Base-by-base conservation (phyloP, 2,797 vertebrate species). In the Philypnodon macrostomus region DNA sequence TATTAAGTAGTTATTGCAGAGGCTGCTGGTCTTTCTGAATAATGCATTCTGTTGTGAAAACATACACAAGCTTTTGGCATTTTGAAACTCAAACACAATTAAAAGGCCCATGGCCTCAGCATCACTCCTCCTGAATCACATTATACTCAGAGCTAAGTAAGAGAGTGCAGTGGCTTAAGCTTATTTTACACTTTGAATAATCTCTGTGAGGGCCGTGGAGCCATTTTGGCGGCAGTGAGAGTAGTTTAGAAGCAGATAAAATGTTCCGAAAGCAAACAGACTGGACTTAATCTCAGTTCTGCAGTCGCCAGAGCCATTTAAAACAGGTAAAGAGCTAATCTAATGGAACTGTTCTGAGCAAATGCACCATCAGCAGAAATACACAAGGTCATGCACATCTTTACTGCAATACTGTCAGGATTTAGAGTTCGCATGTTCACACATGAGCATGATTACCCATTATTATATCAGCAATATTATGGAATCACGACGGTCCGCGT, bases 181-280 rank as follows among this genome's bases (percentile, higher is more conserved):
- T 35, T 36, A 14, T 60, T 63, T 71, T 31, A 32, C 47, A 32
- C 0, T 2, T 44, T 13, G 59, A 62, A 50, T 38, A 23, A 57
- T 41, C 17, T 42, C 37, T 38, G 12, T 21, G 12, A 26, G 44
- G 21, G 34, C 33, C n/a, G 36, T 30, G 18, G 59, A 51, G 60
- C 45, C 62, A 18, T 45, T 47, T 35, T 51, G 63, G 60, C 47
- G 10, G 47, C 21, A 12, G 47, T 48, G 31, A 29, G n/a, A 50
- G 58, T 57, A 56, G 47, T 5, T 47, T 62, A 35, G 1, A 5
- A 53, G 67, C 31, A 61, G 75, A 84, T 73, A 59, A 76, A 80
- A 70, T 50, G 36, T 55, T 59, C 48, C 58, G 24, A 63, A 75
- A 76, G 56, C 61, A 76, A 81, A 71, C 63, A 21, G 60, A 37